Evolutionary conservation across 35 echinoderm and acorn worm species (phyloP).

Genomic region (Lytechinus variegatus): DNA sequence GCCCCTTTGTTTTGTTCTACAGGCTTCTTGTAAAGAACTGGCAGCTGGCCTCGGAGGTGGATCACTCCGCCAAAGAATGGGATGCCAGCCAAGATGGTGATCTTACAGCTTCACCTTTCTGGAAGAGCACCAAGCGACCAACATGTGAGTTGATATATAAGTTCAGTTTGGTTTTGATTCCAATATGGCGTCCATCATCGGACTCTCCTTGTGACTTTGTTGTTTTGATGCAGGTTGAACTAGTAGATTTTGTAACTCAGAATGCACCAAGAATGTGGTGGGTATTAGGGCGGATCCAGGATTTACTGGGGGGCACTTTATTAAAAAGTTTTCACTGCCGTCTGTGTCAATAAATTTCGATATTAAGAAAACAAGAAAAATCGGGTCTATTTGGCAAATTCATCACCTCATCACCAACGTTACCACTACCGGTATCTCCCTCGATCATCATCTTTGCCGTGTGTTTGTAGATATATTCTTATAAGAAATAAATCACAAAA

Average conservation of each 20-base stretch:
- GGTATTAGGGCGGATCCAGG: too few relatives aligned
- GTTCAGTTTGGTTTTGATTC: background rate
- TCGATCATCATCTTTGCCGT: too few relatives aligned
- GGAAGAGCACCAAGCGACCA: constrained; percentile 30
- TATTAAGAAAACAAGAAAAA: too few relatives aligned
- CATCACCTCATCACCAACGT: too few relatives aligned
- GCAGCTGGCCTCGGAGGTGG: constrained; percentile 43
- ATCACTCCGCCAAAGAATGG: background rate
- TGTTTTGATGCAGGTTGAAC: background rate
- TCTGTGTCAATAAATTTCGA: too few relatives aligned
- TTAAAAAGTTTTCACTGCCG: too few relatives aligned
- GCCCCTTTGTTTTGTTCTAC: background rate
- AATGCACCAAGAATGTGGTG: background rate
- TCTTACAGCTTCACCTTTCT: background rate
- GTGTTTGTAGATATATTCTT: too few relatives aligned
- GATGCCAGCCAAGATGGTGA: constrained; percentile 43
- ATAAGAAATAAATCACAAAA: too few relatives aligned
- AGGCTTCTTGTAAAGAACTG: constrained; percentile 25
- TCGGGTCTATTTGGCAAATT: too few relatives aligned
- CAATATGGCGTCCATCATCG: background rate
- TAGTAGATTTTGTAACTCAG: background rate
- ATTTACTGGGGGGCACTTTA: too few relatives aligned
- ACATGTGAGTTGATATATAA: constrained; percentile 30
- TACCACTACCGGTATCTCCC: too few relatives aligned
- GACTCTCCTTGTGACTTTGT: background rate